These are phyloP conservation scores for Erynnis tages DNA, from an alignment of 2,888 invertebrate genomes.

Conservation along the genomic window DNA sequence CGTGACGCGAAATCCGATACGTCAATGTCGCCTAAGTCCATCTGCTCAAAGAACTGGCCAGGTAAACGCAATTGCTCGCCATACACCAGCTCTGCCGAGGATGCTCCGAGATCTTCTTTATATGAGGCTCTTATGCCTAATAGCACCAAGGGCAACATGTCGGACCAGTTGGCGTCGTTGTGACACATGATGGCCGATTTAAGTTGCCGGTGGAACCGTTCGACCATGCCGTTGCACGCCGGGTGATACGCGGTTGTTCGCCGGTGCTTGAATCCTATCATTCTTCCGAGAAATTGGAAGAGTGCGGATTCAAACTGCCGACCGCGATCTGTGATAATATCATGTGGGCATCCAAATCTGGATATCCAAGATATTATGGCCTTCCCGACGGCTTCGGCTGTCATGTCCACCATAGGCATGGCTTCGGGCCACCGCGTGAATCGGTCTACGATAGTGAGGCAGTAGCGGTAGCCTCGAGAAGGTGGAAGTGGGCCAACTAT, in stretches of 20 bases:
- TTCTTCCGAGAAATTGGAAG: constrained; percentile 30
- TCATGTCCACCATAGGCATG: constrained; percentile 44
- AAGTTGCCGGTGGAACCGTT: no score
- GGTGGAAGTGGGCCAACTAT: constrained; percentile 35
- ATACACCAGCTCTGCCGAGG: background rate
- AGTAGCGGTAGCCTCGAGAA: constrained; percentile 33
- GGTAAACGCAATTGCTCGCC: background rate
- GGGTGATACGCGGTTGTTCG: no score
- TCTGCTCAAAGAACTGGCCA: background rate
- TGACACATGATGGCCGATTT: no score
- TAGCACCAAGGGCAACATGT: background rate
- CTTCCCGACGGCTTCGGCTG: constrained; percentile 47
- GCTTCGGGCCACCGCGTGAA: constrained; percentile 50
- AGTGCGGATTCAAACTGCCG: constrained; percentile 42
- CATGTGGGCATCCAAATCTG: constrained; percentile 44
- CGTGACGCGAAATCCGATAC: background rate
- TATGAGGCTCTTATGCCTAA: background rate
- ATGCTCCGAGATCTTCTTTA: background rate
- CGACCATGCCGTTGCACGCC: no score
- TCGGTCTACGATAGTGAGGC: constrained; percentile 39
- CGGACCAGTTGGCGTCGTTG: no score
- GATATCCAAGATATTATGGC: constrained; percentile 49
- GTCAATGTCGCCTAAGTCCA: background rate
- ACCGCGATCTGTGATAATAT: constrained; percentile 37
- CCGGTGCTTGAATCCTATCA: constrained; percentile 31